Evolutionary conservation across 1,140 invertebrate genomes (phyloP).

Genomic region (Trachymyrmex cornetzi): DNA sequence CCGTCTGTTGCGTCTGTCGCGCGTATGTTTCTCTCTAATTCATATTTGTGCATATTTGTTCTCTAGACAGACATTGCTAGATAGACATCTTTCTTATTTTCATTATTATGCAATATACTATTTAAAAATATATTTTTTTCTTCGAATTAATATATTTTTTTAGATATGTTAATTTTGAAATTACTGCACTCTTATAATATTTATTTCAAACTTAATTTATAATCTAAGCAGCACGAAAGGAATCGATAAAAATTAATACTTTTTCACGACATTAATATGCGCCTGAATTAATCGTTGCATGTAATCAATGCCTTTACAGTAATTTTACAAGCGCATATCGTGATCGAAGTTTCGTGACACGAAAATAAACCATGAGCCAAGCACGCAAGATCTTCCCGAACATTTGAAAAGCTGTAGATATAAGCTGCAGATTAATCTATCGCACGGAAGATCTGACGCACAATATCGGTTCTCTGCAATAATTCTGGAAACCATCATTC

Average conservation of each 20-base stretch:
- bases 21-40: conserved; percentile 13
- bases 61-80: not conserved
- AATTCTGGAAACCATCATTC: conserved; percentile 10
- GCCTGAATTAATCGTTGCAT: conserved; percentile 53
- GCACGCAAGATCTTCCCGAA: conserved; percentile 10
- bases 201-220: not conserved
- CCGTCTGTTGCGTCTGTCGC: not conserved
- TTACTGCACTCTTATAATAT: not conserved
- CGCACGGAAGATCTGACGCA: not conserved
- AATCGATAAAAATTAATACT: conserved; percentile 45
- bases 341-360: not conserved
- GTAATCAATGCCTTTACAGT: conserved; percentile 66
- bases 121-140: conserved; percentile 3
- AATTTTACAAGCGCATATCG: conserved; percentile 63
- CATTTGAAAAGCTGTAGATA: conserved; percentile 63
- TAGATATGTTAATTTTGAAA: not conserved
- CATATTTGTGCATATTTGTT: conserved; percentile 9
- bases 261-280: conserved; percentile 33
- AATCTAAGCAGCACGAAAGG: not conserved
- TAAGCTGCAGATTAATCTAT: conserved; percentile 53
- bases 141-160: not conserved
- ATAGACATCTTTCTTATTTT: not conserved
- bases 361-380: conserved; percentile 43
- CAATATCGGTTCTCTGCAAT: not conserved
- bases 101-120: not conserved